Base-by-base conservation (phyloP, 2,888 invertebrate species). In the Calameuta pallipes region DNA sequence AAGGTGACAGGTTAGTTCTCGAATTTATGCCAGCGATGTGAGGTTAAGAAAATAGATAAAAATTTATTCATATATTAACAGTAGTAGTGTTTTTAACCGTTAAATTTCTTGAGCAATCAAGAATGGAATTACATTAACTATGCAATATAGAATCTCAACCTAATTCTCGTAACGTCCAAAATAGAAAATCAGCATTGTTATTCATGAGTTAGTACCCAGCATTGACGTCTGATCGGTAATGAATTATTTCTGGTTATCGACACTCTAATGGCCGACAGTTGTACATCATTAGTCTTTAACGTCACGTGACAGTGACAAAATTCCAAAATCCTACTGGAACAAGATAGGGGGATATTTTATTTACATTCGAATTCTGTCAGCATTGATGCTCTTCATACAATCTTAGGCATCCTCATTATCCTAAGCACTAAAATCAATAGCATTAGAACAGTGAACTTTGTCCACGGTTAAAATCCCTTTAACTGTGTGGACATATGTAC, bases 321-420 rank as follows among this genome's bases (percentile, higher is more conserved):
- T 92, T 70, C 89, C 78, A 92, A 83, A 89, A 85, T 81, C 76
- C 79, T 90, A 87, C 91, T 91, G 92, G 91, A 92, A 92, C 92
- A 92, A 92, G 91, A 91, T 89, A 76, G 92, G 93, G 90, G 88
- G 92, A 91, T 92, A 93, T 56, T 56, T 15, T 6, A 56, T 56
- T 56, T 23, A 56, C 23, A 56, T 9, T 56, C 23, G 1, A 56
- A 9, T 56, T 56, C 56, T 23, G 9, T 9, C 23, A 23, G 2
- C 9, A 41, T 6, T 6, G 56, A 37, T 37, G 13, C 13, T 37
- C 37, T 23, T 23, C 23, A 1, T 15, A 56, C 23, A 23, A 23
- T 56, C 56, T 56, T 56, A 0, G 23, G 56, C 6, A 80, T 85
- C 81, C 89, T 89, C 87, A 90, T 90, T 90, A 90, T 90, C 90